phyloP scores from a whole-genome alignment of 2,888 invertebrate genomes.

The Eupithecia centaureata region DNA sequence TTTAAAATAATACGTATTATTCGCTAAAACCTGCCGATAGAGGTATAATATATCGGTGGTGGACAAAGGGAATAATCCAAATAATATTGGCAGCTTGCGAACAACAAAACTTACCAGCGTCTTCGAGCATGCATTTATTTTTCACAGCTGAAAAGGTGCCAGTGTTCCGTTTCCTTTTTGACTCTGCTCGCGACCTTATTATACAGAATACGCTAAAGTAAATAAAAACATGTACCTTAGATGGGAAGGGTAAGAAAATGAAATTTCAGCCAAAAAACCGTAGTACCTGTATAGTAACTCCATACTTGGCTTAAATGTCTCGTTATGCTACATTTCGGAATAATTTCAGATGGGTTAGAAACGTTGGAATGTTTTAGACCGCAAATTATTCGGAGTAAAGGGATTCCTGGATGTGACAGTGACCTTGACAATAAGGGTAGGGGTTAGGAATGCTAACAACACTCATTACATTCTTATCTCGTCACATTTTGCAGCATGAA shows the following conservation, averaged over 20 bases:
- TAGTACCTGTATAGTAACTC: too few species aligned
- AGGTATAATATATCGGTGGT: too few species aligned
- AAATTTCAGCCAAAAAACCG: too few species aligned
- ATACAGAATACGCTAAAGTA: too few species aligned
- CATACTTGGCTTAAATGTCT: not conserved
- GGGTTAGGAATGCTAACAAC: conserved; percentile 2
- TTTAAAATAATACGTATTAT: too few species aligned
- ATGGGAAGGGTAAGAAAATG: too few species aligned
- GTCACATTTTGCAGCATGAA: not conserved
- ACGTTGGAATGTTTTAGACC: conserved; percentile 2
- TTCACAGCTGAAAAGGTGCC: not conserved
- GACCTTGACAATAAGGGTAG: conserved; percentile 17
- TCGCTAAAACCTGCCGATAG: too few species aligned
- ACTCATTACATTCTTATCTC: conserved; percentile 9
- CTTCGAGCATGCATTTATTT: not conserved
- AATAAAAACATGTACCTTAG: too few species aligned
- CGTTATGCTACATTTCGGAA: not conserved
- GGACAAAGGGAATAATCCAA: too few species aligned
- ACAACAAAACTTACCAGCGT: too few species aligned
- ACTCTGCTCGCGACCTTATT: too few species aligned
- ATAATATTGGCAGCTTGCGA: not conserved
- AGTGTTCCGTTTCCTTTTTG: not conserved
- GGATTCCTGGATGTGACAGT: not conserved
- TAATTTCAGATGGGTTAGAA: not conserved
- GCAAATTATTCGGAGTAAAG: conserved; percentile 14